phyloP scores from a whole-genome alignment of 2,888 invertebrate species.

The Beris chalybata region DNA sequence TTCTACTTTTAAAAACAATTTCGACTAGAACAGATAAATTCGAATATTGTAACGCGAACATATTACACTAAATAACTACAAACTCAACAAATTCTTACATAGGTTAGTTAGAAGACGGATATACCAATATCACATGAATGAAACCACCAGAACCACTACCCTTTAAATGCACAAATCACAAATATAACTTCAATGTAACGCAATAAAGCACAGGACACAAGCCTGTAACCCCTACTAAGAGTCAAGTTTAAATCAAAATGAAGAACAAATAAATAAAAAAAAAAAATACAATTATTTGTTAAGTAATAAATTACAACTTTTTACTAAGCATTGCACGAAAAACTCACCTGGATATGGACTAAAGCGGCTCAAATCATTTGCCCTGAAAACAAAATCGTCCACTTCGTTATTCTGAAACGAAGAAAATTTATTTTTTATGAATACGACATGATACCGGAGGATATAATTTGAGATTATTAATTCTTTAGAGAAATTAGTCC shows the following conservation, averaged over 20 bases:
- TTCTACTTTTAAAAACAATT: conserved; percentile 17
- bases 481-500: conserved; percentile 5
- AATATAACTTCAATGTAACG: neutral
- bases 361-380: conserved; percentile 36
- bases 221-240: conserved; percentile 1
- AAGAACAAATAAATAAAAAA: neutral
- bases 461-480: conserved; percentile 5
- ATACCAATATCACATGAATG: conserved; percentile 7
- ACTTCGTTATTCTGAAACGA: conserved; percentile 41
- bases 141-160: conserved; percentile 19
- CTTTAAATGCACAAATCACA: conserved; percentile 10
- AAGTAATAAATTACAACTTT: neutral
- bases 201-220: neutral
- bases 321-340: neutral
- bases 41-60: neutral
- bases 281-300: neutral
- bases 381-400: conserved; percentile 35
- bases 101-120: neutral
- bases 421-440: neutral
- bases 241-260: conserved; percentile 17
- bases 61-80: neutral
- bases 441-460: neutral
- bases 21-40: conserved; percentile 3
- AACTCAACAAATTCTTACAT: neutral
- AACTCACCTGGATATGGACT: conserved; percentile 32